Conservation (phyloP, 2,797 vertebrate genomes). For the Hydrocynus forskahlii region DNA sequence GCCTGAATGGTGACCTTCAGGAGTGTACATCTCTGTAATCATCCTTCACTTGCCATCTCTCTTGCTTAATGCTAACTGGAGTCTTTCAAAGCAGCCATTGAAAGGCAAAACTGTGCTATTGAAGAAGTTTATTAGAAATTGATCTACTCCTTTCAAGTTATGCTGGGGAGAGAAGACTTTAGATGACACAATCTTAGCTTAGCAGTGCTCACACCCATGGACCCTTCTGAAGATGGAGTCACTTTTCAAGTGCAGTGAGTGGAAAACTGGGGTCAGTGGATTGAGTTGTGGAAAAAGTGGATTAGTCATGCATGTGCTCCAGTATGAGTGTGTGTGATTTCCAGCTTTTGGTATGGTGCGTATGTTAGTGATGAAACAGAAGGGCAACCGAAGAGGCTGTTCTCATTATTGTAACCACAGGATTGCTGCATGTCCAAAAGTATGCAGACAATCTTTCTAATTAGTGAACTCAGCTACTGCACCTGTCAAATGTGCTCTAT, state of each 20-base stretch:
- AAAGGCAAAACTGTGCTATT: conserved; percentile 61
- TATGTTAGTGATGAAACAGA: conserved; percentile 30
- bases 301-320: conserved; percentile 21
- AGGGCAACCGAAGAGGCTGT: background rate
- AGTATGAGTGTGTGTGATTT: background rate
- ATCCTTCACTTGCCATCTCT: conserved; percentile 58
- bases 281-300: conserved; percentile 32
- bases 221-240: conserved; percentile 33
- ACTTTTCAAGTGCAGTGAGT: conserved; percentile 34
- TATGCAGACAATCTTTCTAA: too few species aligned
- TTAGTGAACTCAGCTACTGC: too few species aligned
- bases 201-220: conserved; percentile 35
- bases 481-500: too few species aligned
- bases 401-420: background rate
- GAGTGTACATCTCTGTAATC: conserved; percentile 58
- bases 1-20: conserved; percentile 62
- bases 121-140: conserved; percentile 64
- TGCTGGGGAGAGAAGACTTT: conserved; percentile 49
- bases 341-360: conserved; percentile 8
- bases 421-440: too few species aligned
- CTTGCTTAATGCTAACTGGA: conserved; percentile 61
- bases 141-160: conserved; percentile 60
- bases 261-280: conserved; percentile 41
- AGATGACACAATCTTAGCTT: conserved; percentile 52
- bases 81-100: conserved; percentile 59